phyloP scores from a whole-genome alignment of 2,888 invertebrate genomes.

The Xanthia icteritia region DNA sequence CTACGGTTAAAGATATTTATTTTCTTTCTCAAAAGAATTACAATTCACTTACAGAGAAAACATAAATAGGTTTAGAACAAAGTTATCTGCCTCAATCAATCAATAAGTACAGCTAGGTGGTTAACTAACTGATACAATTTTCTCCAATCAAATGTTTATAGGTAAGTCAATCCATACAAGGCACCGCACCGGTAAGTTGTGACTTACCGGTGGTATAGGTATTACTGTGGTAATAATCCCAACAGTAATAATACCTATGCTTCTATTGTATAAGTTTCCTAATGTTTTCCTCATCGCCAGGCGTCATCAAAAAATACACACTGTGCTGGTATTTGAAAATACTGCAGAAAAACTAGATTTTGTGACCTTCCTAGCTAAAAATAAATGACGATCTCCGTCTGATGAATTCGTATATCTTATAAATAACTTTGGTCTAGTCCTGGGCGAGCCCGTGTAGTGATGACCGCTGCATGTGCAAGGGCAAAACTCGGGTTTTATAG shows the following conservation, averaged over 20 bases:
- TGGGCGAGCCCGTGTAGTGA: background rate
- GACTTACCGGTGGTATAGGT: no score
- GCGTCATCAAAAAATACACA: background rate
- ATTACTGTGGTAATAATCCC: conserved; percentile 10
- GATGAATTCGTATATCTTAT: background rate
- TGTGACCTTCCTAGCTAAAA: background rate
- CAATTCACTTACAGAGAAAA: no score
- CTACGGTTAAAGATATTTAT: no score
- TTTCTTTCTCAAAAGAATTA: no score
- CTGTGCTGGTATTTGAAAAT: background rate
- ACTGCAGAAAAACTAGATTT: background rate
- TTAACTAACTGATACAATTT: conserved; percentile 9
- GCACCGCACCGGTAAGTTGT: background rate
- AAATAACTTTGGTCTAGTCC: background rate
- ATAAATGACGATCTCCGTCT: background rate
- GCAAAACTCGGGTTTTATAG: background rate
- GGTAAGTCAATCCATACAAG: conserved; percentile 8
- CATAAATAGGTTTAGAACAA: no score
- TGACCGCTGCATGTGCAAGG: conserved; percentile 23
- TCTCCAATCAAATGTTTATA: background rate
- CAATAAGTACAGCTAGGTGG: background rate
- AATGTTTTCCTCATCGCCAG: conserved; percentile 26
- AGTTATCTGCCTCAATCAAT: no score
- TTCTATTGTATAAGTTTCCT: background rate
- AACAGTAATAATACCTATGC: background rate